Evolutionary conservation across 2,888 invertebrate genomes (phyloP), one percentile per base, ranked within the genome.

Genomic region (Sericinus montela): DNA sequence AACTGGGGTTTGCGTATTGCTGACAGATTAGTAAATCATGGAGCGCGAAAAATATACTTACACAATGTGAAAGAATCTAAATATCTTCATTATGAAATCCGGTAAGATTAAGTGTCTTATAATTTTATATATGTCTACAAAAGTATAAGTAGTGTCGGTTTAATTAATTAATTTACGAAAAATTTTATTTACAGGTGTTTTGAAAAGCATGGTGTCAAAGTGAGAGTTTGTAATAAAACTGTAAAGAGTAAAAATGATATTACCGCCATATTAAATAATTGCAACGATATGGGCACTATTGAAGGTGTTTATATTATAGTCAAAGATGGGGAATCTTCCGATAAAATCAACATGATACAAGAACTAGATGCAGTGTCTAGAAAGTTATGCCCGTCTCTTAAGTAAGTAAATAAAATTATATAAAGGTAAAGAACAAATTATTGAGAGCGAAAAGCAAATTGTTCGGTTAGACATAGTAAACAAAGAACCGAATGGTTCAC

Each of bases 1-100:
- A 40, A 53, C 0, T 52, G 68, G 8, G 69, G 70, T 9, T 25
- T 69, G 7, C 64, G 67, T 29, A 44, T 75, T 11, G 67, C 67
- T 3, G 67, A 74, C 3, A 64, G 56, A 49, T 55, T 80, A 1
- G 57, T 76, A 1, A 53, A 52, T 13, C 62, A 67, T 14, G 79
- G 80, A 1, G 75, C 71, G 1, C 72, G 42, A 32, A 72, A 67
- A 36, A 43, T 78, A 7, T 49, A 60, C 13, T 7, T 77, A 1
- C 63, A 71, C 45, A 53, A 56, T 29, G 25, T 56, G 3, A 48
- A 52, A 1, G 34, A 53, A 11, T 47, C 63, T n/a, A 16, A 51
- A 6, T 51, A 57, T 30, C 46, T 60, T 4, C 47, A 54, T 4
- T 54, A 46, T 9, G 64, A 58, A 48, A 55, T 65, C 37, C 51